Conservation (phyloP, 2,797 vertebrate species). For the Hydrolagus colliei region DNA sequence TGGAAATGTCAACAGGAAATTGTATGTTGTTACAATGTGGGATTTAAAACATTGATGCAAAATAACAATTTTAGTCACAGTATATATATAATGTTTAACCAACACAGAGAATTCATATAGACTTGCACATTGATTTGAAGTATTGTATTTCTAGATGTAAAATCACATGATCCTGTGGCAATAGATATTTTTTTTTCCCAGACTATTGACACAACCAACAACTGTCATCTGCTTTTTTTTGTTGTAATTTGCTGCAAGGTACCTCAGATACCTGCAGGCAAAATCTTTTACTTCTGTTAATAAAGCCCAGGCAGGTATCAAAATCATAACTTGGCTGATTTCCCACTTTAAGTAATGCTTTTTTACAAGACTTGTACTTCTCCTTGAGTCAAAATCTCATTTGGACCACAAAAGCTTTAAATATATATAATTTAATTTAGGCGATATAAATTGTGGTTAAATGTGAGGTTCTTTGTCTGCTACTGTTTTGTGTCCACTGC, state of each 20-base stretch:
- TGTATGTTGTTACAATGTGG: neutral
- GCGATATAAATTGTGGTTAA: neutral
- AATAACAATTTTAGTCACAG: conserved; percentile 24
- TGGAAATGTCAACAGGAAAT: neutral
- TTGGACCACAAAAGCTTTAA: neutral
- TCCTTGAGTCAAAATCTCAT: neutral
- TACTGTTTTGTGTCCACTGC: neutral
- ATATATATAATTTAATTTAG: neutral
- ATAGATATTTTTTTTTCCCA: neutral
- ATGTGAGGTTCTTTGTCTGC: neutral
- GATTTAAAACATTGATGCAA: conserved; percentile 12
- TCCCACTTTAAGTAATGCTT: neutral
- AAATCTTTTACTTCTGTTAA: conserved; percentile 18
- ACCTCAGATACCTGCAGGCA: conserved; percentile 10
- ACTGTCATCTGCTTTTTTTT: conserved; percentile 1
- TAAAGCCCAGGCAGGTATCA: neutral
- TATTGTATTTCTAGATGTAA: conserved; percentile 13
- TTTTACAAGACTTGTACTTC: neutral
- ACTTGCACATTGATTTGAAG: neutral
- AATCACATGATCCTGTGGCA: neutral
- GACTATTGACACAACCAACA: conserved; percentile 6
- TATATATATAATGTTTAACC: conserved; percentile 24
- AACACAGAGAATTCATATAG: neutral
- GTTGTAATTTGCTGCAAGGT: conserved; percentile 6
- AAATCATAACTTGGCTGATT: neutral